Base-by-base conservation (phyloP, 2,888 invertebrate genomes). In the Drepana falcataria region DNA sequence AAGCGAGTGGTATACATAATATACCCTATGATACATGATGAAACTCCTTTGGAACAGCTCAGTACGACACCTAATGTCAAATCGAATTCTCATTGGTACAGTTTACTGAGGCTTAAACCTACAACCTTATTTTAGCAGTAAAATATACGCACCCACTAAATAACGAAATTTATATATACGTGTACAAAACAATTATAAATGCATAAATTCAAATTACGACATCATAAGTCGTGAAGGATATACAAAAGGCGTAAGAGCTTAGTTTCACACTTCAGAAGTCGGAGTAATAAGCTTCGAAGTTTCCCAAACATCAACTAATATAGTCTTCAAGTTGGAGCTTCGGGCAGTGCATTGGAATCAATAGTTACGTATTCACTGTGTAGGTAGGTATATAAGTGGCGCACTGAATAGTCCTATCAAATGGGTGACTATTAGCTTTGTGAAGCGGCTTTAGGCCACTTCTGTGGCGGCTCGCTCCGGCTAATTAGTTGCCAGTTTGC, bases 401-500 rank as follows among this genome's bases (percentile, higher is more conserved):
- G 49, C n/a, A 51, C 35, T 66, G 55, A 64, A 68, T 66, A 49
- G 59, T 49, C 53, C 56, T 60, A 66, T 68, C 63, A 65, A 71
- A 67, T 65, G 65, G 54, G 59, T 64, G 59, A 57, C 61, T 64
- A 68, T 69, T 72, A 66, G 71, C 75, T 75, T 75, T 75, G 69
- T 72, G 72, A 54, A 61, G 59, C 53, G 67, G 71, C 65, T 68
- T 65, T 62, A 61, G 61, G 58, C 58, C 60, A 56, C 55, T 61
- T 64, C 60, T 68, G 65, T 66, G 58, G 64, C 53, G 52, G 58
- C 53, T 64, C 69, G 67, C 65, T 70, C 61, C 9, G 48, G 58
- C 68, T 77, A 77, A 77, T 79, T 76, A 77, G 74, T 69, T 59
- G 54, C 59, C 55, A 57, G 55, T 61, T 64, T 55, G 59, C 49